Conservation (phyloP, 2,113 vertebrate species). For the Podocnemis expansa region DNA sequence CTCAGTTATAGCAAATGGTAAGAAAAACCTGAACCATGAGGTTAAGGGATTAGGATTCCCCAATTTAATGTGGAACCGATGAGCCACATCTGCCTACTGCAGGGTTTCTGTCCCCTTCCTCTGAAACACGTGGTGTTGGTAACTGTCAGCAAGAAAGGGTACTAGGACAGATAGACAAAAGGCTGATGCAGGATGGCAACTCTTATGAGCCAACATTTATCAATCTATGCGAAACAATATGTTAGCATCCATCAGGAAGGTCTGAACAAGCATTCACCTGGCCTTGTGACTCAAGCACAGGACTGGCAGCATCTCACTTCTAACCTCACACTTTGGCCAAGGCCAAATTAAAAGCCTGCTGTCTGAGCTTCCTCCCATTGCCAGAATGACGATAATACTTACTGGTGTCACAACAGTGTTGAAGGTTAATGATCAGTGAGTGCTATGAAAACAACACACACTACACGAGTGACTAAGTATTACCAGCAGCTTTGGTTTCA, state of each 20-base stretch:
- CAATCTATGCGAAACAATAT: background rate
- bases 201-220: background rate
- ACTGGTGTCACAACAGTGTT: background rate
- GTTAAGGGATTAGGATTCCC: background rate
- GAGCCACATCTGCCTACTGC: background rate
- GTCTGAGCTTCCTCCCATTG: background rate
- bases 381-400: background rate
- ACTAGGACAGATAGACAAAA: background rate
- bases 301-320: background rate
- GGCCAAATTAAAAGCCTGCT: background rate
- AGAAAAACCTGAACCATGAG: background rate
- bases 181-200: background rate
- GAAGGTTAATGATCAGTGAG: fast-evolving
- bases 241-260: too few relatives aligned
- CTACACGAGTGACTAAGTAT: fast-evolving
- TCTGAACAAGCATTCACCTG: too few relatives aligned
- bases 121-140: background rate
- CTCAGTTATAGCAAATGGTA: background rate
- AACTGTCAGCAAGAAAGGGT: background rate
- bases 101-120: background rate
- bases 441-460: fast-evolving
- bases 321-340: background rate
- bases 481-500: fast-evolving
- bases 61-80: fast-evolving
- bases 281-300: background rate